These are phyloP conservation scores for Ivindomyrus marchei DNA, from an alignment of 2,113 vertebrate genomes.

Conservation along the genomic window DNA sequence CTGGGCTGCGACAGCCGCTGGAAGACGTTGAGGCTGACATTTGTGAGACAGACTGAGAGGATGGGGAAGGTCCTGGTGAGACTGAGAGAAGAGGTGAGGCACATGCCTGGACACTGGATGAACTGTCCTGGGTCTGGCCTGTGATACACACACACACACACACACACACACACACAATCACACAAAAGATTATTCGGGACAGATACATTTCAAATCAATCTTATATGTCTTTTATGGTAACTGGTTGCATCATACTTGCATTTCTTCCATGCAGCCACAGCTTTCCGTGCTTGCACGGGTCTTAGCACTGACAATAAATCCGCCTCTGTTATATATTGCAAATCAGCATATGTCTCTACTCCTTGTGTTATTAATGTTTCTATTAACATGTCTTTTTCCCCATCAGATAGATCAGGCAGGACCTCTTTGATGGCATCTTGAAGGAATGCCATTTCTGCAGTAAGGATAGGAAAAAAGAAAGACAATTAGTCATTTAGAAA, in stretches of 20 bases:
- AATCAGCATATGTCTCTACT: slow-evolving; percentile 23
- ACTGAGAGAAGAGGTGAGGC: too few relatives aligned
- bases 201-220: neutral
- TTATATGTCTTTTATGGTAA: neutral
- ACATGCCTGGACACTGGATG: too few relatives aligned
- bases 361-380: neutral
- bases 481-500: too few relatives aligned
- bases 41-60: too few relatives aligned
- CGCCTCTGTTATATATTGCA: slow-evolving; percentile 9
- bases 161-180: neutral
- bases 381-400: too few relatives aligned
- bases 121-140: too few relatives aligned
- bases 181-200: neutral
- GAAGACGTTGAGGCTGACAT: too few relatives aligned
- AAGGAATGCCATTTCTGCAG: slow-evolving; percentile 19
- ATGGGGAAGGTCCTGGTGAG: neutral
- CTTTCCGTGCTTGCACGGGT: too few relatives aligned
- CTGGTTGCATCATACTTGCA: neutral
- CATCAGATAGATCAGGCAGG: too few relatives aligned
- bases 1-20: neutral
- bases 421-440: slow-evolving; percentile 19
- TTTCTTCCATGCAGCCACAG: too few relatives aligned
- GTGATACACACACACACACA: neutral
- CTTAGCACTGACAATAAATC: too few relatives aligned
- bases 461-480: too few relatives aligned